Base-by-base conservation (phyloP, 92 coral and sea anemone genomes). In the Porites divaricata region DNA sequence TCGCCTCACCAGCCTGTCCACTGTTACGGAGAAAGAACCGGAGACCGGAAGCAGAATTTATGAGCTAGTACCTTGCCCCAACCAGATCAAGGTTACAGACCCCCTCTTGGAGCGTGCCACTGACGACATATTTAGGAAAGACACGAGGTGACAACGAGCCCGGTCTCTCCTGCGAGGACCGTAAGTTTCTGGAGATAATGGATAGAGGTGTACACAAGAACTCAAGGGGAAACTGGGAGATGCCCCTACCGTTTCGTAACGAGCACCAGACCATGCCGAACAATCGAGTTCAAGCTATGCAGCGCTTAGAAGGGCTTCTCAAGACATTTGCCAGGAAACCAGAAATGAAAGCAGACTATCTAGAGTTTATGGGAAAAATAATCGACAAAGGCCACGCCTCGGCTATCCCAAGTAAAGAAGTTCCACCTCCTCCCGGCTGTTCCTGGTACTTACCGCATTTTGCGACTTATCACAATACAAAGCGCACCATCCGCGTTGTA, bases 401-500 rank as follows among this genome's bases (percentile, higher is more conserved):
- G 8, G 73, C 62, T 11, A 76, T 91, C 26, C 88, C 92, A 24
- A 6, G 62, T 10, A 74, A 76, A 12, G 89, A 91, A 45, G 23
- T 66, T 13, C 16, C 70, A 48, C 62, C 78, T n/a, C 58, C 51
- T 10, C 53, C 74, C 51, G 92, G 90, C 14, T 78, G 72, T 54
- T 76, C 67, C 51, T 88, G 94, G 94, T 88, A 91, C 70, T 62
- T 91, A 21, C 89, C 90, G 21, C 93, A 90, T 59, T 90, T 90
- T 66, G 88, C 81, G 8, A 86, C 84, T 26, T 90, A 90, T 68
- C 93, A 90, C 63, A 86, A 86, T 45, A 90, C 79, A 69, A 90
- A 90, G 78, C 91, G 62, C 50, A 81, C 90, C 22, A 76, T 92
- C 49, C 85, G 95, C 35, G 91, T 91, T 2, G 91, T 87, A 83